Evolutionary conservation across 1,140 invertebrate species (phyloP).

Genomic region (Tetranychus urticae): DNA sequence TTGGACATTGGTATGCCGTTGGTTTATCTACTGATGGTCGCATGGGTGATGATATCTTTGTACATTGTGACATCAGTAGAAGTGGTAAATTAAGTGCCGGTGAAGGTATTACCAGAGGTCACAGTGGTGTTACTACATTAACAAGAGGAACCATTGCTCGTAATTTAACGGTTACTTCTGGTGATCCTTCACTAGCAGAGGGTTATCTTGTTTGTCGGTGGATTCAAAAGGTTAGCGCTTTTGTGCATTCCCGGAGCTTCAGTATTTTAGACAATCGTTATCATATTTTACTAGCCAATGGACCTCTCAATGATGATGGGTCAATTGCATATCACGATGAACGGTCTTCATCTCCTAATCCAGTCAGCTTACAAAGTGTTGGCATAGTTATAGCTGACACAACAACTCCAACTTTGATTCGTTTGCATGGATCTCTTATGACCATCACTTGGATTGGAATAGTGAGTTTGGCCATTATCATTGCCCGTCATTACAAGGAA

Average conservation of each 20-base stretch:
- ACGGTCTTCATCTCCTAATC: neutral
- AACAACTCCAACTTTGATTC: neutral
- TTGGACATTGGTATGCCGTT: neutral
- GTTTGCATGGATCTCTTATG: conserved; percentile 37
- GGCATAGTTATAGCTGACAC: neutral
- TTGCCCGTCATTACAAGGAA: conserved; percentile 70
- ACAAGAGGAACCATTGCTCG: neutral
- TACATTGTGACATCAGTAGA: neutral
- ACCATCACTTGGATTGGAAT: conserved; percentile 68
- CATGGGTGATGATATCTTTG: neutral
- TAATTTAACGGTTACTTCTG: neutral
- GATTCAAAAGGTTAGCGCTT: neutral
- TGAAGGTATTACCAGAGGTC: neutral
- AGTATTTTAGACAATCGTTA: neutral
- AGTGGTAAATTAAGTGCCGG: neutral
- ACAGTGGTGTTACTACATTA: neutral
- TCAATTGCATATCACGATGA: neutral
- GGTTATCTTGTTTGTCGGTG: neutral
- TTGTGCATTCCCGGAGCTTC: neutral
- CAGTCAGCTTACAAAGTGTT: neutral
- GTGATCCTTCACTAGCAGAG: neutral
- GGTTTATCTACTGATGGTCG: neutral
- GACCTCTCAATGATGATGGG: neutral
- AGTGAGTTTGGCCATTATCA: conserved; percentile 61
- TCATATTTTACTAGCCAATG: neutral